Conservation (phyloP, 2,797 vertebrate genomes). For the Schizothorax lantsangensis region DNA sequence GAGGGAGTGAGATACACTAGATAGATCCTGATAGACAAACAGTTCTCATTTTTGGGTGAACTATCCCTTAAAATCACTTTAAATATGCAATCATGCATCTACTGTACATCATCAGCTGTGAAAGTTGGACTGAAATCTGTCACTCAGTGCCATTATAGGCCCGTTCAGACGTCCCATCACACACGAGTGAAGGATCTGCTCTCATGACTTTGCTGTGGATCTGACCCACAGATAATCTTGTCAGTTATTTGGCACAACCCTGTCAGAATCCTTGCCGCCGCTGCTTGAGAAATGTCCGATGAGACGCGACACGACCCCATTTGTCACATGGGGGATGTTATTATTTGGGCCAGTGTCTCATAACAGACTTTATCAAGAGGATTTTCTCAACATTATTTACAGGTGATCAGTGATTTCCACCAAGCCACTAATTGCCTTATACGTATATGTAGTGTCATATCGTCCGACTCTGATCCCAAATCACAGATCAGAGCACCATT, state of each 20-base stretch:
- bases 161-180: background rate
- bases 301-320: constrained; percentile 45
- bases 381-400: constrained; percentile 11
- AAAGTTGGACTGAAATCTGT: background rate
- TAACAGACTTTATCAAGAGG: constrained; percentile 20
- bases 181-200: constrained; percentile 11
- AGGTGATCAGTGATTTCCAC: background rate
- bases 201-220: background rate
- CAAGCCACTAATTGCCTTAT: background rate
- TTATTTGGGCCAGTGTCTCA: constrained; percentile 19
- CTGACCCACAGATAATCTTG: constrained; percentile 58
- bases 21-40: background rate
- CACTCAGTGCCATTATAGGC: background rate
- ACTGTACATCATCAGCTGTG: background rate
- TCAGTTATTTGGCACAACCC: constrained; percentile 54
- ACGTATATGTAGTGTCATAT: background rate
- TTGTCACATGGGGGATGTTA: constrained; percentile 40
- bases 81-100: background rate
- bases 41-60: background rate
- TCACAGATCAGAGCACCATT: too few relatives aligned
- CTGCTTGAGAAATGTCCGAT: constrained; percentile 43
- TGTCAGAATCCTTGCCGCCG: constrained; percentile 34
- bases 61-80: background rate
- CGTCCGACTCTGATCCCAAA: background rate
- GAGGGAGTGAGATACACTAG: background rate